Evolutionary conservation across 1,140 invertebrate species (phyloP).

Genomic region (Bombyx mandarina): DNA sequence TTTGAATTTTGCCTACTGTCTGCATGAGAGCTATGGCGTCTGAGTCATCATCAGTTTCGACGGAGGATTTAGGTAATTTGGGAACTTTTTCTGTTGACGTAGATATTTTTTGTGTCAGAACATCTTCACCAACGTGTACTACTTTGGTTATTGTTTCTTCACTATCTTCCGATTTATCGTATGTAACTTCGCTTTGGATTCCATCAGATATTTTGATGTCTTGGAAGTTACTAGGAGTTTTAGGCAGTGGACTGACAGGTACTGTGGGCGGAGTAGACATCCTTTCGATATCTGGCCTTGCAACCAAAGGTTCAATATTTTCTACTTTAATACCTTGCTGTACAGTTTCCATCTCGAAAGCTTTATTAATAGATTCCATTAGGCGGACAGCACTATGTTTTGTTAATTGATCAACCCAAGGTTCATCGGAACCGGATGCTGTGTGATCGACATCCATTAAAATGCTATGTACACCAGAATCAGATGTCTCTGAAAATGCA

Average conservation of each 20-base stretch:
- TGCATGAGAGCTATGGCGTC: constrained; percentile 54
- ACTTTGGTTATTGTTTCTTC: constrained; percentile 67
- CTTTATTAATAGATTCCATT: constrained; percentile 49
- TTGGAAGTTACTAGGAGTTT: constrained; percentile 45
- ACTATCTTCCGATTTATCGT: constrained; percentile 50
- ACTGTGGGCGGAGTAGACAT: constrained; percentile 71
- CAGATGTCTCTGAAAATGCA: constrained; percentile 24
- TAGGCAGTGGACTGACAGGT: constrained; percentile 71
- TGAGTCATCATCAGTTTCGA: constrained; percentile 22
- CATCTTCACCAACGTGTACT: constrained; percentile 65
- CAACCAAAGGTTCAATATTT: constrained; percentile 28
- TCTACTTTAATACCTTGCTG: constrained; percentile 61
- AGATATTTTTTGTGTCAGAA: constrained; percentile 67
- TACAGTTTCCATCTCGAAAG: constrained; percentile 42
- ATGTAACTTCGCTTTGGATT: constrained; percentile 58
- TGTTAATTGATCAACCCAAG: constrained; percentile 8
- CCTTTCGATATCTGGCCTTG: constrained; percentile 40
- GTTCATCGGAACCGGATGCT: constrained; percentile 9
- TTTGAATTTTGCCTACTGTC: constrained; percentile 67
- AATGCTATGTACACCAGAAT: constrained; percentile 32
- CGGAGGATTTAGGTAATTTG: constrained; percentile 31
- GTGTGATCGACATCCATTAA: constrained; percentile 17
- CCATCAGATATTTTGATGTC: constrained; percentile 54
- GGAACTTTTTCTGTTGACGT: constrained; percentile 66
- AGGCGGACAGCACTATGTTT: constrained; percentile 32